These are phyloP conservation scores for Siniperca chuatsi DNA, from an alignment of 2,113 vertebrate species.

Conservation along the genomic window DNA sequence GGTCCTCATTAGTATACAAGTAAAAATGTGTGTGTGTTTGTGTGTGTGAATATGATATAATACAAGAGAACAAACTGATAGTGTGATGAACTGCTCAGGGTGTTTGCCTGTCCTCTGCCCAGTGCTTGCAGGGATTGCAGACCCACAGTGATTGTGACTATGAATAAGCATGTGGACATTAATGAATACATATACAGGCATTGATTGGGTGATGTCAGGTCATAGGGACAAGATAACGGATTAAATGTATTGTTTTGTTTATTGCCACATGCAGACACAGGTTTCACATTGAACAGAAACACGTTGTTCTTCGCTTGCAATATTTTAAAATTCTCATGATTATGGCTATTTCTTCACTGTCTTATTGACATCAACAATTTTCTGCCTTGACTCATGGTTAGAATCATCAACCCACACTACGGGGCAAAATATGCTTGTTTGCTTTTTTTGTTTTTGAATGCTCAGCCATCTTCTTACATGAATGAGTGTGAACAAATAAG, in stretches of 20 bases:
- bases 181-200: not conserved
- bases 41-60: not conserved
- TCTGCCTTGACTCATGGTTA: not conserved
- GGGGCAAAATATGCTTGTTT: not conserved
- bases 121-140: not conserved
- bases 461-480: not conserved
- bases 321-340: too few species aligned
- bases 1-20: not conserved
- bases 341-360: too few species aligned
- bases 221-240: not conserved
- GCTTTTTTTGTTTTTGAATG: not conserved
- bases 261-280: not conserved
- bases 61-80: not conserved
- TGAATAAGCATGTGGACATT: not conserved
- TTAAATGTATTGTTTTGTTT: not conserved
- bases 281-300: too few species aligned
- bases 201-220: not conserved
- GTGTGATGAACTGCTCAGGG: not conserved
- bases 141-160: not conserved
- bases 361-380: too few species aligned
- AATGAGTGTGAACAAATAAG: not conserved
- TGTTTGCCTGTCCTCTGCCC: not conserved
- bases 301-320: too few species aligned
- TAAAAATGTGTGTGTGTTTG: not conserved
- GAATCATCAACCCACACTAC: not conserved